These are phyloP conservation scores for Psylliodes chrysocephalus DNA, from an alignment of 2,888 invertebrate genomes.

Conservation along the genomic window DNA sequence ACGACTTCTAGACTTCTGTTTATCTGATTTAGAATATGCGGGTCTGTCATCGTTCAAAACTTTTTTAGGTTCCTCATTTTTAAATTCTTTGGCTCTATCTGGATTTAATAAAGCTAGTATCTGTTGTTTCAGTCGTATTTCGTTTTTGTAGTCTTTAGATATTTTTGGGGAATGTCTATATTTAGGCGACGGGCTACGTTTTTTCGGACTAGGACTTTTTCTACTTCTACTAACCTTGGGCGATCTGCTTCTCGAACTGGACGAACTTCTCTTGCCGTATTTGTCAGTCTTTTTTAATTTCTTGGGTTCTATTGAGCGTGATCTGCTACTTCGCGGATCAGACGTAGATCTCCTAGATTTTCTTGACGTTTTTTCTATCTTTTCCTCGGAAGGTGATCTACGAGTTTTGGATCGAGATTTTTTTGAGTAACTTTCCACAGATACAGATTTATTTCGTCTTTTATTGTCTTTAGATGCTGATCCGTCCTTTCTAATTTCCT, in stretches of 20 bases:
- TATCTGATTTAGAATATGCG: constrained; percentile 44
- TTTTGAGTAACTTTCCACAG: neutral
- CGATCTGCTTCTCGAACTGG: constrained; percentile 2
- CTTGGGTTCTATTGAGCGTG: constrained; percentile 1
- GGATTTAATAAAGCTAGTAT: constrained; percentile 29
- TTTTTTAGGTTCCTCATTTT: constrained; percentile 43
- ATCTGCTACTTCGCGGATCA: constrained; percentile 13
- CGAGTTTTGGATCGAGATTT: constrained; percentile 21
- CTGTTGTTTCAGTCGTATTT: constrained; percentile 23
- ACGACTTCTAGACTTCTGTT: constrained; percentile 10
- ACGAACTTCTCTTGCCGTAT: constrained; percentile 6
- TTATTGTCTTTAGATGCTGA: constrained; percentile 27
- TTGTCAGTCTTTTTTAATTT: constrained; percentile 16
- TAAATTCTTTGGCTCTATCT: constrained; percentile 14
- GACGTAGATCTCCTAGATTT: constrained; percentile 8
- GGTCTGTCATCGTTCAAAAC: constrained; percentile 38
- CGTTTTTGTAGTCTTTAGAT: constrained; percentile 7
- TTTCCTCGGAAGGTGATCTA: neutral
- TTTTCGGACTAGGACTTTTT: constrained; percentile 1
- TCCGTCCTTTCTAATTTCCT: constrained; percentile 35
- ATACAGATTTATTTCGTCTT: constrained; percentile 3
- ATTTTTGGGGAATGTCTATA: neutral
- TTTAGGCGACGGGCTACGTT: neutral
- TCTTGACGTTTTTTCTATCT: neutral
- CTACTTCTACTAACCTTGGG: neutral